Evolutionary conservation across 2,888 invertebrate species (phyloP).

Genomic region (Autographa gamma): DNA sequence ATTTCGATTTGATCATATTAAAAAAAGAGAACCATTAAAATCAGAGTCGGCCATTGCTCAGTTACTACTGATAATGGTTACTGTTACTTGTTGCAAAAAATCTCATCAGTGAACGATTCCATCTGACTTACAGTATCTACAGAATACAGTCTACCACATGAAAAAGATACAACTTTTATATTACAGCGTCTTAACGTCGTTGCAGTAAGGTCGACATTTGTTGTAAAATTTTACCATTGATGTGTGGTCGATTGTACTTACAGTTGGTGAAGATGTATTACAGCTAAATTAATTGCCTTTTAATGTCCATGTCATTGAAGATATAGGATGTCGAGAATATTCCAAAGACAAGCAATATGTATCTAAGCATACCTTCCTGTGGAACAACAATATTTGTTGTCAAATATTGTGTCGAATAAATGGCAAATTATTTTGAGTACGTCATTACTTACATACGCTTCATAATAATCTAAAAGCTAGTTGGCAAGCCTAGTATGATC

Average conservation of each 20-base stretch:
- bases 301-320: slow-evolving; percentile 22
- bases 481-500: no score
- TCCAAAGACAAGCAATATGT: no score
- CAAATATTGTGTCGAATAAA: no score
- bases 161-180: background rate
- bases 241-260: background rate
- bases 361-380: no score
- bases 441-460: no score
- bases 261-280: slow-evolving; percentile 8
- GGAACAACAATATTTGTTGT: no score
- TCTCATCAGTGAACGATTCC: slow-evolving; percentile 49
- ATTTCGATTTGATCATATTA: slow-evolving; percentile 32
- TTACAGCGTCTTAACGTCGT: background rate
- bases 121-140: slow-evolving; percentile 10
- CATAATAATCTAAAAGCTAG: no score
- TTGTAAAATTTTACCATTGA: slow-evolving; percentile 18
- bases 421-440: no score
- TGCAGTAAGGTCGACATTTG: background rate
- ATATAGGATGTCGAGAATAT: background rate
- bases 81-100: slow-evolving; percentile 56
- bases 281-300: slow-evolving; percentile 39
- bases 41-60: slow-evolving; percentile 22
- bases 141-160: slow-evolving; percentile 17
- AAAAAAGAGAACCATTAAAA: slow-evolving; percentile 51
- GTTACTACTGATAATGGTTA: slow-evolving; percentile 47